Base-by-base conservation (phyloP, 2,797 vertebrate genomes). In the Poecilia wingei region DNA sequence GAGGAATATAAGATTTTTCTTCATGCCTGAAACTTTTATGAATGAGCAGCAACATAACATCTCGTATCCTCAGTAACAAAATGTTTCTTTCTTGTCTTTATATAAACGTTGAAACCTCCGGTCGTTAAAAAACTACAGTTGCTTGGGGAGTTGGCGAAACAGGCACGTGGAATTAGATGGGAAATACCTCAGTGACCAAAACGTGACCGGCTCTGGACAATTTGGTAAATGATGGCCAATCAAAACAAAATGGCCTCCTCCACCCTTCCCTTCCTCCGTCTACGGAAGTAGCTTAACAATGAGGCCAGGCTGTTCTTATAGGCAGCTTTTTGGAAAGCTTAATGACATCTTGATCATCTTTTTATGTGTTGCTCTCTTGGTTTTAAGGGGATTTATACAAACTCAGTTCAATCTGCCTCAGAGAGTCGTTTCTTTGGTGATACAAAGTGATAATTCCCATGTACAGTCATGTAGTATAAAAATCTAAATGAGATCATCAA, bases 151-250 rank as follows among this genome's bases (percentile, higher is more conserved):
- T 13, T n/a, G 18, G 9, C 22, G 3, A 68, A 39, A 25, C 64
- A 1, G 61, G 61, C 31, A 68, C 3, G 6, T 66, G 61, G 33
- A 66, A 22, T 22, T 14, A 14, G 10, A 22, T 6, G 68, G 68
- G 14, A 28, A 28, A 18, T 45, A 45, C 68, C 43, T 3, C 25
- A 18, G 41, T 70, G 68, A 28, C 41, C 41, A 70, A 70, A 70
- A 70, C 68, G 25, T 28, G 68, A 45, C 68, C 25, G 68, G 68
- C 22, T 5, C 45, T 10, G 81, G 71, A 25, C 41, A 69, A 14
- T n/a, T 74, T 43, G 74, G 43, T 49, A 74, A 82, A 3, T 22
- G 43, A 86, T 78, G 78, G 61, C 57, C 47, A 7, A 78, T 57
- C 41, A 36, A 16, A 14, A 14, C n/a, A 45, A 70, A 70, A 70